Evolutionary conservation across 2,113 vertebrate genomes (phyloP), one percentile per base, ranked within the genome.

Genomic region (Triplophysa dalaica): DNA sequence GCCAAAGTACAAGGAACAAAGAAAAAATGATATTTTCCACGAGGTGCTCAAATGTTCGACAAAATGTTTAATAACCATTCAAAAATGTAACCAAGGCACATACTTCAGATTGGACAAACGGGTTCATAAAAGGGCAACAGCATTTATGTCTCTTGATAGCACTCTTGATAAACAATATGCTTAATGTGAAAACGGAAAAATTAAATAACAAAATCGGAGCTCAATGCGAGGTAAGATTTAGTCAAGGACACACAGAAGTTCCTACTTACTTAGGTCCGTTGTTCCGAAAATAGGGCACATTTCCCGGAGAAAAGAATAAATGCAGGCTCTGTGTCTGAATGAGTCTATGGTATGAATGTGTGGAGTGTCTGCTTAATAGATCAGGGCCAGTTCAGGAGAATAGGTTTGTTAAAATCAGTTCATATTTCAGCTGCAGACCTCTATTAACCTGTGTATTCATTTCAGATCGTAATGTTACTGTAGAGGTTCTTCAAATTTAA

Each of bases 11-110:
- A 86, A 88, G 89, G 33, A 91, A 89, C 87, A 38, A 6, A 7
- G 6, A 38, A 91, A 38, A 64, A 17, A 11, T 45, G 43, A 54
- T 56, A 45, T 61, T 22, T 66, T 38, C 56, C 61, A 67, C n/a
- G 1, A 43, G 16, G 10, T 77, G 80, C 17, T 54, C 19, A 77
- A 17, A 14, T 29, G 6, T 58, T 9, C 8, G 43, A 45, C 2
- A 61, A 8, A 12, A 38, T 12, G 12, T 43, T 41, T 48, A 56
- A 45, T 26, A 63, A 52, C 45, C 62, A 77, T 17, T 29, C 14
- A 75, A 75, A 29, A 62, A 19, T 17, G 26, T 69, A 24, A 76
- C 2, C 85, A 91, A 92, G 90, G 92, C 90, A 93, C 91, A 88
- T 87, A 85, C 85, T 90, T 80, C 80, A 78, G 48, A 77, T 85